Evolutionary conservation across 2,888 invertebrate species (phyloP), one percentile per base, ranked within the genome.

Genomic region (Parnassius mnemosyne): DNA sequence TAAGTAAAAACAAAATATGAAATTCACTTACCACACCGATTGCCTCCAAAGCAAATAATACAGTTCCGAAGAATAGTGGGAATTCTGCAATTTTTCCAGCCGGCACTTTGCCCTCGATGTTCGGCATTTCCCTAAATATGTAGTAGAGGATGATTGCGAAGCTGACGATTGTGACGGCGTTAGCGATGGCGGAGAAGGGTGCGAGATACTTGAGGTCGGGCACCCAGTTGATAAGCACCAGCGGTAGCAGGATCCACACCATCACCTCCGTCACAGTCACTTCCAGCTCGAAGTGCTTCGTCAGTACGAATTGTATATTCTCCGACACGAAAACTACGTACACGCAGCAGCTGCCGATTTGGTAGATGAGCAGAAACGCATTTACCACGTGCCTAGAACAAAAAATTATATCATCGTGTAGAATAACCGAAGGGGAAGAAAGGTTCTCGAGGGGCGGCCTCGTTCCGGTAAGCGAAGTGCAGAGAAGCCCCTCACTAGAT

Each of bases 51-150:
- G 99, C 97, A 82, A 98, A 99, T 56, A 99, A 93, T 0, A 98
- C 98, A 0, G 98, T 99, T 50, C 99, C 98, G 81, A 99, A 98
- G 90, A 97, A 99, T 1, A 99, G 92, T 0, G 99, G 99, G 75
- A 97, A 95, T 60, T 94, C 93, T 44, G 92, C 85, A 3, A 95
- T 78, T 10, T 93, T 87, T 0, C 95, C 96, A 57, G 95, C 92
- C 0, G 94, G 89, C 3, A 91, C 91, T 65, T 94, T 93, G 51
- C 93, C 93, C 10, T 93, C 92, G 1, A 95, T 87, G 0, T 93
- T 87, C 0, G 95, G 93, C 1, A 95, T 86, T 53, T 95, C 94
- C 64, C 94, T 93, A 79, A 97, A 95, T 68, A 98, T 93, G 79
- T 96, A 98, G 87, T 96, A 96, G 65, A 97, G 93, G 63, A 97